Evolutionary conservation across 2,797 vertebrate species (phyloP).

Genomic region (Potorous gilbertii): DNA sequence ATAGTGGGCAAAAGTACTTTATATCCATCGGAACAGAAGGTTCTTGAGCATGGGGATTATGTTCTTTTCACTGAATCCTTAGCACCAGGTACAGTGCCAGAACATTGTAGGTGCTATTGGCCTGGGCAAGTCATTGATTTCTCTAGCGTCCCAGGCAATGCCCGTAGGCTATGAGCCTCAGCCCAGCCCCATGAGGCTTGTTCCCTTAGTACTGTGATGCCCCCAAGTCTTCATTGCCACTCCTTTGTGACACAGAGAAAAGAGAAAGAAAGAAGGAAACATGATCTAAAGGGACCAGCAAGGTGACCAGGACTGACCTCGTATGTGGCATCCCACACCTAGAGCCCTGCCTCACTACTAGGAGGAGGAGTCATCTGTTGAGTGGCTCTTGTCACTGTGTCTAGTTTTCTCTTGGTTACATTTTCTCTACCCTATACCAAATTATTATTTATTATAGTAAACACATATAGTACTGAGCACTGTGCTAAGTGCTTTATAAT

Average conservation of each 20-base stretch:
- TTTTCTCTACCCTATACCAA: neutral
- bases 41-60: rapidly evolving
- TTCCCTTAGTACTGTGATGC: neutral
- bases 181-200: neutral
- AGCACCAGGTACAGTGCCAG: rapidly evolving
- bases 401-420: neutral
- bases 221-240: neutral
- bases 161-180: neutral
- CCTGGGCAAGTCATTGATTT: no score
- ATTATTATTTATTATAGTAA: neutral
- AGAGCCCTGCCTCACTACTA: neutral
- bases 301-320: neutral
- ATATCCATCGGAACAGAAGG: neutral
- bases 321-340: rapidly evolving
- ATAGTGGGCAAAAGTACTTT: neutral
- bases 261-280: neutral
- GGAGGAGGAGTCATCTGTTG: neutral
- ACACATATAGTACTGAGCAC: neutral
- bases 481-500: neutral
- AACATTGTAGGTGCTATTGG: neutral
- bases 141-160: neutral
- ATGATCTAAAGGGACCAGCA: neutral
- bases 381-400: neutral
- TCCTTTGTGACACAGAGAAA: neutral
- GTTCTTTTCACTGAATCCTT: neutral